These are phyloP conservation scores for Eupithecia exiguata DNA, from an alignment of 2,888 invertebrate genomes.

Conservation along the genomic window DNA sequence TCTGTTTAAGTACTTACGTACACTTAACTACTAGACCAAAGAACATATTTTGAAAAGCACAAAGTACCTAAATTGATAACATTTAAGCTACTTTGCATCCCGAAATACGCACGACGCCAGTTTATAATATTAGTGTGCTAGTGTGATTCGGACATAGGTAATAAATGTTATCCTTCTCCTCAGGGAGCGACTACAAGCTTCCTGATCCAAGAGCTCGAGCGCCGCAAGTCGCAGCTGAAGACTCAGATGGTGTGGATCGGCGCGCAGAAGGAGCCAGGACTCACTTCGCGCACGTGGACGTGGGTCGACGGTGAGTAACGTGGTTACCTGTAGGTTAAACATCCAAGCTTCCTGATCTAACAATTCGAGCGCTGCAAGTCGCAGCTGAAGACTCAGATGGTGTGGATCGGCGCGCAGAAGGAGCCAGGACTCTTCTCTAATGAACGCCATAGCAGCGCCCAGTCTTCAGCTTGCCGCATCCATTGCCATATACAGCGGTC, in stretches of 20 bases:
- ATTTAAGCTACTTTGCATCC: too few relatives aligned
- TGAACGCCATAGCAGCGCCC: too few relatives aligned
- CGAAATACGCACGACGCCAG: too few relatives aligned
- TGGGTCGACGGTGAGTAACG: constrained; percentile 91
- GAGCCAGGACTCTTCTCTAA: constrained; percentile 89
- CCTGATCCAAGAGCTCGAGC: constrained; percentile 90
- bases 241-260: constrained; percentile 96
- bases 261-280: constrained; percentile 93
- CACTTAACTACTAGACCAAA: too few relatives aligned
- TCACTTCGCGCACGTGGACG: constrained; percentile 93
- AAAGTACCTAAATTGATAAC: too few relatives aligned
- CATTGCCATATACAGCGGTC: too few relatives aligned
- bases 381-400: constrained; percentile 91
- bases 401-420: constrained; percentile 96
- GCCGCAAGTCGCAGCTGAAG: constrained; percentile 90
- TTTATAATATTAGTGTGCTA: too few relatives aligned
- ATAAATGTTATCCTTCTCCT: background rate
- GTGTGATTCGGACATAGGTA: background rate
- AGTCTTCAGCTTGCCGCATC: too few relatives aligned
- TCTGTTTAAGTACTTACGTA: too few relatives aligned
- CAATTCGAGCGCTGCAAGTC: constrained; percentile 92
- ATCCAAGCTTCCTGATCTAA: constrained; percentile 88
- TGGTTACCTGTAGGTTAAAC: background rate
- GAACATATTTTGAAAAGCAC: too few relatives aligned
- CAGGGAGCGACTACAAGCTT: constrained; percentile 86